Percentiles rank a stretch among this genome's conserved stretches.
These are phyloP conservation scores for Bathynomus jamesi DNA, from an alignment of 1,140 invertebrate species.

Conservation along the genomic window DNA sequence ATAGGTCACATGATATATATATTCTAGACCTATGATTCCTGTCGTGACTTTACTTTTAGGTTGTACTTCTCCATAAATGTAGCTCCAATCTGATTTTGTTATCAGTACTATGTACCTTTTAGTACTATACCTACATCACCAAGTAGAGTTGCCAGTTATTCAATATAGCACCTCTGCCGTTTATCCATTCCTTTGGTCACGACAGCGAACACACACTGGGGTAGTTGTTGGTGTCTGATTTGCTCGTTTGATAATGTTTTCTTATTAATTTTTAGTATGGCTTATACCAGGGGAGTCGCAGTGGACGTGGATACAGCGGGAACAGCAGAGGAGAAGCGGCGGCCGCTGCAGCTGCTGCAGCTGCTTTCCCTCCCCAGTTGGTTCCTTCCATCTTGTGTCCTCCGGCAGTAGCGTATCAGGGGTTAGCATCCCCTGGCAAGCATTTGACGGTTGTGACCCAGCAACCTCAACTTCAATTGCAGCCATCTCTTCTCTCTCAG, in stretches of 20 bases:
- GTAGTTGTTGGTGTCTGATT: no score
- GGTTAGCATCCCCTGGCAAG: conserved; percentile 73
- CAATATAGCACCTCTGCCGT: no score
- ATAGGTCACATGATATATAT: no score
- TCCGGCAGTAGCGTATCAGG: conserved; percentile 59
- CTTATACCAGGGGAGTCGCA: conserved; percentile 66
- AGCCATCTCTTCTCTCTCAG: conserved; percentile 54
- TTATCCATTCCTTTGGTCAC: no score
- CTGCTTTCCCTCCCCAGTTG: conserved; percentile 71
- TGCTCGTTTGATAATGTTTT: not conserved
- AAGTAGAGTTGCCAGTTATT: no score
- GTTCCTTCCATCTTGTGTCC: conserved; percentile 88
- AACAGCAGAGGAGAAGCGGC: conserved; percentile 39
- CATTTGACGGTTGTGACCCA: conserved; percentile 77
- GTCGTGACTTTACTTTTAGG: no score
- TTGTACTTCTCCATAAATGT: no score
- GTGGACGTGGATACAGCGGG: conserved; percentile 31
- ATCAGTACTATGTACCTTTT: no score
- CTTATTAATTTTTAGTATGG: conserved; percentile 60
- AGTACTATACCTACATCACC: no score
- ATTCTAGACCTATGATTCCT: no score
- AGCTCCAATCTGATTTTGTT: no score
- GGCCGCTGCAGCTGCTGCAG: conserved; percentile 54
- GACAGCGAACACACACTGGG: no score
- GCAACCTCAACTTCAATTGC: conserved; percentile 57